Evolutionary conservation across 2,888 invertebrate species (phyloP).

Genomic region (Endomychus coccineus): DNA sequence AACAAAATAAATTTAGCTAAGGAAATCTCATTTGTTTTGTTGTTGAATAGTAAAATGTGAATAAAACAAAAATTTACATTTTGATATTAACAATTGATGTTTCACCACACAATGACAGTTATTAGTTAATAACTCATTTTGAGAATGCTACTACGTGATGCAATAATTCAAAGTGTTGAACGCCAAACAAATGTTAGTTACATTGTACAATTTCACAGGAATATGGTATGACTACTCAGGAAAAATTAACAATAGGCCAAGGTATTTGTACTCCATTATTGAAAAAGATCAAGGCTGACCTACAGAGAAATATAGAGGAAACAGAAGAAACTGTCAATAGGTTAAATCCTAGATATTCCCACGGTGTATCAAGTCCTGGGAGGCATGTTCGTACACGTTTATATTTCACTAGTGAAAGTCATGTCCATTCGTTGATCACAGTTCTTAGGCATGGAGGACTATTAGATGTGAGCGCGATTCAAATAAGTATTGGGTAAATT

Average conservation of each 20-base stretch:
- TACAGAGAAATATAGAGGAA: conserved; percentile 89
- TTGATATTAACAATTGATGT: too few relatives aligned
- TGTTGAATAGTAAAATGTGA: too few relatives aligned
- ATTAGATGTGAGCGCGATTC: conserved; percentile 59
- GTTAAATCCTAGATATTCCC: conserved; percentile 94
- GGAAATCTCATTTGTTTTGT: conserved; percentile 10
- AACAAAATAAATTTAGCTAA: neutral
- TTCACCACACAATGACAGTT: too few relatives aligned
- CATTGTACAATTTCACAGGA: too few relatives aligned
- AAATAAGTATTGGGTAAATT: too few relatives aligned
- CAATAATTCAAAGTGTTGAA: too few relatives aligned
- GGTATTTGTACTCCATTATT: conserved; percentile 95
- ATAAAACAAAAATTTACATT: too few relatives aligned
- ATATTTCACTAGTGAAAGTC: conserved; percentile 99
- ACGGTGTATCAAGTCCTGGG: conserved; percentile 96
- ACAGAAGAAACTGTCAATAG: conserved; percentile 92
- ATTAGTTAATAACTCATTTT: too few relatives aligned
- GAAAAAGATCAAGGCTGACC: conserved; percentile 90
- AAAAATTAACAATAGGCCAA: conserved; percentile 93
- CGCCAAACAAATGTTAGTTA: too few relatives aligned
- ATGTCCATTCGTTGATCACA: conserved; percentile 95
- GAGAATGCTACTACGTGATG: too few relatives aligned
- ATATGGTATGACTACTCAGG: conserved; percentile 91
- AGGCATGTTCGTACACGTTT: conserved; percentile 96
- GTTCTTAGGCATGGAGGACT: conserved; percentile 89